Conservation (phyloP, 2,888 invertebrate genomes). For the Spialia ferax region DNA sequence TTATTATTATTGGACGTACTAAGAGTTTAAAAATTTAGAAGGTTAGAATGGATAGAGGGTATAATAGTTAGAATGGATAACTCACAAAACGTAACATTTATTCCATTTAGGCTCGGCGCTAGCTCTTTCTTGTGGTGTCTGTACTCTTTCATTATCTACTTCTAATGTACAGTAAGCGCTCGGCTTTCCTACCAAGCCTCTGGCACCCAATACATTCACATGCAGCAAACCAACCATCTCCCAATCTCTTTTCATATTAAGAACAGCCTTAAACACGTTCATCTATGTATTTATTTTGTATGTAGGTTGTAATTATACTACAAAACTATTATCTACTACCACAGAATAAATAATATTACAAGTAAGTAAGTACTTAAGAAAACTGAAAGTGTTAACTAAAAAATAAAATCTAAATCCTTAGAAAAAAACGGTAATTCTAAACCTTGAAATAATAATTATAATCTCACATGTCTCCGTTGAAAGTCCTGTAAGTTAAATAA, state of each 20-base stretch:
- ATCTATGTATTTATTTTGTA: neutral
- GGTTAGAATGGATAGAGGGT: too few relatives aligned
- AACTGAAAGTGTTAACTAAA: too few relatives aligned
- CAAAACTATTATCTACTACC: too few relatives aligned
- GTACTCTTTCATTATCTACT: conserved; percentile 73
- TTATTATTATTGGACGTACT: too few relatives aligned
- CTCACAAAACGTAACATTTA: conserved; percentile 74
- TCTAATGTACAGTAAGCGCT: conserved; percentile 72
- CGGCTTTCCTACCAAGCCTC: conserved; percentile 64
- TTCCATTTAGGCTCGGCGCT: conserved; percentile 68
- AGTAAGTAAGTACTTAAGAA: too few relatives aligned
- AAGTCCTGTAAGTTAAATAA: conserved; percentile 11
- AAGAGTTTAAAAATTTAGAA: too few relatives aligned
- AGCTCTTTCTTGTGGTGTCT: conserved; percentile 61
- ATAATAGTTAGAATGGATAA: too few relatives aligned
- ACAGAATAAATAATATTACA: too few relatives aligned
- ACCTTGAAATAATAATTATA: too few relatives aligned
- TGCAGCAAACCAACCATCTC: conserved; percentile 68
- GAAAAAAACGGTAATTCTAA: too few relatives aligned
- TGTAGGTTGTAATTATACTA: neutral
- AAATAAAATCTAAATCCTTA: neutral
- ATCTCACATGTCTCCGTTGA: conserved; percentile 24
- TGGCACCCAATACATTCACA: conserved; percentile 68
- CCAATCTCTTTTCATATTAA: conserved; percentile 58
- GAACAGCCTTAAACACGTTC: conserved; percentile 55